phyloP scores from a whole-genome alignment of 2,797 vertebrate genomes.

The Sebastolobus alascanus region DNA sequence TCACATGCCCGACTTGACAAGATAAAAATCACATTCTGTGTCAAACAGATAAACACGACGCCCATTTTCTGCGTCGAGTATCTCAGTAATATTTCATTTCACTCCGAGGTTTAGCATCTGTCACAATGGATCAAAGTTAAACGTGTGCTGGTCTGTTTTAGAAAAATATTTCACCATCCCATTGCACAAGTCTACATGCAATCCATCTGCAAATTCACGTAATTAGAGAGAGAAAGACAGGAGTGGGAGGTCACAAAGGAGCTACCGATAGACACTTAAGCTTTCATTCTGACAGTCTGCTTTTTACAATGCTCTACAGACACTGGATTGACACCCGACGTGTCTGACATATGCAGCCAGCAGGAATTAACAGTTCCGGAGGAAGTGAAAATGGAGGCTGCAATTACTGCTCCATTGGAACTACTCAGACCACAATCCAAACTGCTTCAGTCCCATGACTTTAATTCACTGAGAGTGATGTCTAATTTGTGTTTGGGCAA shows the following conservation, averaged over 20 bases:
- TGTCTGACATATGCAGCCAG: slow-evolving; percentile 51
- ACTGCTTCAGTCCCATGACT: slow-evolving; percentile 19
- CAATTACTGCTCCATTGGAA: slow-evolving; percentile 53
- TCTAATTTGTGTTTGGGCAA: slow-evolving; percentile 35
- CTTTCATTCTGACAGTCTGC: slow-evolving; percentile 34
- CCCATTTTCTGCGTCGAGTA: not conserved
- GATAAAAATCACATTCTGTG: slow-evolving; percentile 44
- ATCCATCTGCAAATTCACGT: slow-evolving; percentile 26
- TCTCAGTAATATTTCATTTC: slow-evolving; percentile 23
- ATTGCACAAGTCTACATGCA: not conserved
- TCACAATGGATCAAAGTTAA: slow-evolving; percentile 30
- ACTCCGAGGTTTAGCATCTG: slow-evolving; percentile 20
- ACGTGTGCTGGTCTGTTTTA: slow-evolving; percentile 4
- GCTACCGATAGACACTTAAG: not conserved
- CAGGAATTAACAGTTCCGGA: slow-evolving; percentile 47
- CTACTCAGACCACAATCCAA: slow-evolving; percentile 42
- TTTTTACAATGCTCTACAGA: slow-evolving; percentile 17
- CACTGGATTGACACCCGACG: slow-evolving; percentile 17
- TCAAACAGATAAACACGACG: slow-evolving; percentile 50
- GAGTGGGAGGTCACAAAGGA: slow-evolving; percentile 11
- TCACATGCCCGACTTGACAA: slow-evolving; percentile 41
- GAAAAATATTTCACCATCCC: not conserved
- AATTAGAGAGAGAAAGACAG: slow-evolving; percentile 21
- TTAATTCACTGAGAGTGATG: slow-evolving; percentile 37
- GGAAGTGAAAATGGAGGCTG: slow-evolving; percentile 59